These are phyloP conservation scores for Girardinichthys multiradiatus DNA, from an alignment of 2,113 vertebrate genomes.

Conservation along the genomic window DNA sequence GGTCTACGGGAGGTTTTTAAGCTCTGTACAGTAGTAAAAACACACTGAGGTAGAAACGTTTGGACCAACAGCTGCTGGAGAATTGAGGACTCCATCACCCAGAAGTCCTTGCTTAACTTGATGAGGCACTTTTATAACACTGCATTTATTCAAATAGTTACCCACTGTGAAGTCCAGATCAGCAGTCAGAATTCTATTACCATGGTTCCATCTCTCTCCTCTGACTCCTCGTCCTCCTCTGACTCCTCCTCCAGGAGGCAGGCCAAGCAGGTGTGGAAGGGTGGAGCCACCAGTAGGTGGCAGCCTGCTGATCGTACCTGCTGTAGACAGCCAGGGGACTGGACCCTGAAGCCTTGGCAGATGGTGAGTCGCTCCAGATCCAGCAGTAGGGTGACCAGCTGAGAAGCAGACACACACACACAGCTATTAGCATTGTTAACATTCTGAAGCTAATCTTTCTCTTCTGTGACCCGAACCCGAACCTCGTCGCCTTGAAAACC, in stretches of 20 bases:
- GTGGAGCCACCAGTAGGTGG: slow-evolving; percentile 21
- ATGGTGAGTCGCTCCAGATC: slow-evolving; percentile 9
- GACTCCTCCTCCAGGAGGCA: slow-evolving; percentile 4
- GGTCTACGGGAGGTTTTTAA: not conserved
- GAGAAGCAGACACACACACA: slow-evolving; percentile 4
- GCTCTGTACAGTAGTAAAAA: accelerated
- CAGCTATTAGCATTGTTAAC: slow-evolving; percentile 4
- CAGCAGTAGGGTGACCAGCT: slow-evolving; percentile 31
- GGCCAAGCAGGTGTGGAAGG: slow-evolving; percentile 18
- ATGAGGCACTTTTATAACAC: not conserved
- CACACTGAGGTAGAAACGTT: not conserved
- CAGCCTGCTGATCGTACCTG: not conserved
- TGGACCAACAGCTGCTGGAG: not conserved
- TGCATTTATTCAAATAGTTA: not conserved
- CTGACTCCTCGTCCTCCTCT: not conserved
- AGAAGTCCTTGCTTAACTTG: not conserved
- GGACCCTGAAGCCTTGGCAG: slow-evolving; percentile 3
- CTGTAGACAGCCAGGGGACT: not conserved
- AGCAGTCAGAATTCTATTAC: not conserved
- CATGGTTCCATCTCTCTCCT: not conserved
- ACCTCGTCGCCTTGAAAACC: not conserved
- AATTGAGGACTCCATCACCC: not conserved
- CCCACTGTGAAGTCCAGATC: not conserved
- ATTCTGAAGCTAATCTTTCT: not conserved
- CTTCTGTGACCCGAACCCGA: not conserved